Evolutionary conservation across 2,797 vertebrate species (phyloP).

Genomic region (Tragopan temminckii): DNA sequence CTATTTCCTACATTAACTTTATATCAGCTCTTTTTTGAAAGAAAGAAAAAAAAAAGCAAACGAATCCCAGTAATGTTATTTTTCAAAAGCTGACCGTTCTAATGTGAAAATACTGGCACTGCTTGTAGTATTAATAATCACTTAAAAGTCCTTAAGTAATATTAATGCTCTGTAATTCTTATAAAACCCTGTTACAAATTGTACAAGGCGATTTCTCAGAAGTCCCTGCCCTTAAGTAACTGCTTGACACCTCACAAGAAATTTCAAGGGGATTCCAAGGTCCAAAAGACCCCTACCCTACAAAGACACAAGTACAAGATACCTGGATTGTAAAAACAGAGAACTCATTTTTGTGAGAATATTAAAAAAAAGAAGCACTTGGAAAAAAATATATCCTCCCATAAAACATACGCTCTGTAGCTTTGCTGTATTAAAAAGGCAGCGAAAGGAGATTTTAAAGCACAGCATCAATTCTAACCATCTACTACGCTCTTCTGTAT

Average conservation of each 20-base stretch:
- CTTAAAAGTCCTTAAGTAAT: neutral
- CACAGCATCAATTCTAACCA: neutral
- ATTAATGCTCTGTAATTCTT: neutral
- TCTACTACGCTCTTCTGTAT: neutral
- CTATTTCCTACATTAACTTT: neutral
- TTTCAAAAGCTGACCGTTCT: neutral
- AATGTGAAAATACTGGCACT: neutral
- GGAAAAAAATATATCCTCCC: neutral
- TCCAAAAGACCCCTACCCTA: neutral
- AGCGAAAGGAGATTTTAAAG: neutral
- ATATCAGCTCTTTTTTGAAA: neutral
- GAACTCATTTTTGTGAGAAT: neutral
- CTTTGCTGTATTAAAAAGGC: accelerated
- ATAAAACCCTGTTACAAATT: neutral
- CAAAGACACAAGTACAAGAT: neutral
- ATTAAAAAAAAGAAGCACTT: neutral
- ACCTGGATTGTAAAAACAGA: neutral
- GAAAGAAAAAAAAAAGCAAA: neutral
- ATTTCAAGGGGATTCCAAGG: neutral
- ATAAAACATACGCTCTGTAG: neutral
- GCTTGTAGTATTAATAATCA: neutral
- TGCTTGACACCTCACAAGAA: neutral
- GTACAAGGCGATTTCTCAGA: neutral
- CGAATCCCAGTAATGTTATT: neutral
- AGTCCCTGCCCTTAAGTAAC: neutral